phyloP scores from a whole-genome alignment of 2,113 vertebrate genomes.

The Pontoporia blainvillei region DNA sequence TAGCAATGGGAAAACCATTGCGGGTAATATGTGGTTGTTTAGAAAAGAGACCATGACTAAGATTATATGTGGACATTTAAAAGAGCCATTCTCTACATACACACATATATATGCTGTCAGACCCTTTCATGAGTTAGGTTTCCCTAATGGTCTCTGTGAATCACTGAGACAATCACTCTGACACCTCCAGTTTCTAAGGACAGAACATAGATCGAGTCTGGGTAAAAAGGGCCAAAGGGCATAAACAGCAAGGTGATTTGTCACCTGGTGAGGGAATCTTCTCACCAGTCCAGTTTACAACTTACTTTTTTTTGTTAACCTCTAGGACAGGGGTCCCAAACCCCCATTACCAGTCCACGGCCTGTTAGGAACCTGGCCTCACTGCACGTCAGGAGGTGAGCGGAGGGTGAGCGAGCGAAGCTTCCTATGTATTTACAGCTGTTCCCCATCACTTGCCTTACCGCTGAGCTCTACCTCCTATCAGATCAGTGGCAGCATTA shows the following conservation, averaged over 20 bases:
- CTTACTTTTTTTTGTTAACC: not conserved
- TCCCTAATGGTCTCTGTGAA: not conserved
- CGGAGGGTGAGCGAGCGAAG: no score
- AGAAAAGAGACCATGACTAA: not conserved
- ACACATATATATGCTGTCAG: rapidly evolving
- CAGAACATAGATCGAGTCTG: not conserved
- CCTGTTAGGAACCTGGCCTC: no score
- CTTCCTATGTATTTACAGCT: no score
- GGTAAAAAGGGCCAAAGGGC: not conserved
- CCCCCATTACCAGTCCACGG: rapidly evolving
- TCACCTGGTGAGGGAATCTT: not conserved
- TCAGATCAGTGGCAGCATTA: no score
- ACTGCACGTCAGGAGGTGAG: no score
- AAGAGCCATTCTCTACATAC: rapidly evolving
- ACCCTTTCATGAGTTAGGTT: not conserved
- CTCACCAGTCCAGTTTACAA: not conserved
- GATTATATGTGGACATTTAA: not conserved
- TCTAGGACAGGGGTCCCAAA: not conserved
- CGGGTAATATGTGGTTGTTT: not conserved
- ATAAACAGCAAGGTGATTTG: not conserved
- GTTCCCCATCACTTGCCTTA: no score
- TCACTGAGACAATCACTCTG: no score
- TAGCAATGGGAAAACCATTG: not conserved
- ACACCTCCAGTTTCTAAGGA: not conserved
- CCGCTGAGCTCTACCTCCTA: no score